Evolutionary conservation across 37 sponge, comb jelly and placozoan genomes (phyloP).

Genomic region (Beroe forskalii): DNA sequence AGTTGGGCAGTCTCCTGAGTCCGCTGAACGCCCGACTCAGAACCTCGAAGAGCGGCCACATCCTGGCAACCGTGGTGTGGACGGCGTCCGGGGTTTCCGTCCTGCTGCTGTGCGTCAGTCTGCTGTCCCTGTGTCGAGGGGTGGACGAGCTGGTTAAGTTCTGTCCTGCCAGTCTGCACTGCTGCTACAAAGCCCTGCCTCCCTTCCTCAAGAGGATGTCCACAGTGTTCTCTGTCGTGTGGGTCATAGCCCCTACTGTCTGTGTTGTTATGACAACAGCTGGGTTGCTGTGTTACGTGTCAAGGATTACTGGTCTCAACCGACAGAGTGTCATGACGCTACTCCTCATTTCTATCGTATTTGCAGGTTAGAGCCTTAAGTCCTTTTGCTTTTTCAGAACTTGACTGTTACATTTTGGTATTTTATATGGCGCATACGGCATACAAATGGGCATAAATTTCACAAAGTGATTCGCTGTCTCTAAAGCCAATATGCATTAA

Average conservation of each 20-base stretch:
- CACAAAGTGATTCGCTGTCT: too few species aligned
- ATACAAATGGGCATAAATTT: too few species aligned
- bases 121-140: neutral
- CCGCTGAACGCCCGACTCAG: neutral
- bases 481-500: too few species aligned
- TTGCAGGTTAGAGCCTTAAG: too few species aligned
- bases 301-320: neutral
- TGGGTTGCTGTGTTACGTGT: neutral
- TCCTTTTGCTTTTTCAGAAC: too few species aligned
- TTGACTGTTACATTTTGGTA: too few species aligned
- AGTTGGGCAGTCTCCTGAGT: constrained; percentile 1
- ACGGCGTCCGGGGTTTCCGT: neutral
- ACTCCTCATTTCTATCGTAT: neutral
- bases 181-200: neutral
- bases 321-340: neutral
- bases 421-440: too few species aligned
- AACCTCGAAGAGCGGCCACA: neutral
- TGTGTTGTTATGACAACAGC: neutral
- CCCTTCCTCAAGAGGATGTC: neutral
- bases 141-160: neutral
- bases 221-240: neutral
- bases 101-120: neutral
- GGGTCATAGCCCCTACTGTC: neutral
- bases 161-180: neutral
- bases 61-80: neutral